Percentiles rank a stretch among this genome's conserved stretches.
These are phyloP conservation scores for Isaurus tuberculatus DNA, from an alignment of 92 coral and sea anemone species.

Conservation along the genomic window DNA sequence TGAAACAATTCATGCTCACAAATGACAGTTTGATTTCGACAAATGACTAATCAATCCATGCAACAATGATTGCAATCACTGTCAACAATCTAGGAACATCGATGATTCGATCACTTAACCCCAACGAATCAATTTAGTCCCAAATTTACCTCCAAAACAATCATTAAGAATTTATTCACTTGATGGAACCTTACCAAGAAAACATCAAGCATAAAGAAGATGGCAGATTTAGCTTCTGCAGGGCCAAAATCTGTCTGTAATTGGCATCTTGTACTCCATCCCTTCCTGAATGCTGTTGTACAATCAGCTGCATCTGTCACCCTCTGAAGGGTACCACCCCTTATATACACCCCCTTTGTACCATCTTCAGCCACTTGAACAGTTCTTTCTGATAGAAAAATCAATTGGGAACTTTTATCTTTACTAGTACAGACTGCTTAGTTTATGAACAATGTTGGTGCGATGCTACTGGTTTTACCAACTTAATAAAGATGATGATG, in stretches of 20 bases:
- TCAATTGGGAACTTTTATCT: not conserved
- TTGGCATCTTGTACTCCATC: constrained; percentile 69
- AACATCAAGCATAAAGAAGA: constrained; percentile 74
- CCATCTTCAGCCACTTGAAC: constrained; percentile 70
- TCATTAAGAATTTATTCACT: not conserved
- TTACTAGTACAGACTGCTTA: no score
- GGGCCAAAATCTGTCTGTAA: constrained; percentile 74
- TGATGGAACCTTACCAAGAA: constrained; percentile 56
- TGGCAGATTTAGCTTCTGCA: constrained; percentile 68
- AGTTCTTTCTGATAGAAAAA: constrained; percentile 46
- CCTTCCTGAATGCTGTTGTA: constrained; percentile 75
- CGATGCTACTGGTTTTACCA: no score
- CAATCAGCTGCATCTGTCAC: constrained; percentile 89
- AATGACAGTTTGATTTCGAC: no score
- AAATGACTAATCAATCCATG: no score
- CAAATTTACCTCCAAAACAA: no score
- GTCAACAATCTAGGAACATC: no score
- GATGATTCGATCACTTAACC: no score
- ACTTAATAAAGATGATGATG: no score
- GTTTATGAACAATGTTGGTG: no score
- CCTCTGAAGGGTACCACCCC: constrained; percentile 64
- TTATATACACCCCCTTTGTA: constrained; percentile 52
- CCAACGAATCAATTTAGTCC: no score
- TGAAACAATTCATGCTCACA: no score
- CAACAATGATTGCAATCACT: no score